Base-by-base conservation (phyloP, 2,797 vertebrate genomes). In the Notamacropus eugenii region DNA sequence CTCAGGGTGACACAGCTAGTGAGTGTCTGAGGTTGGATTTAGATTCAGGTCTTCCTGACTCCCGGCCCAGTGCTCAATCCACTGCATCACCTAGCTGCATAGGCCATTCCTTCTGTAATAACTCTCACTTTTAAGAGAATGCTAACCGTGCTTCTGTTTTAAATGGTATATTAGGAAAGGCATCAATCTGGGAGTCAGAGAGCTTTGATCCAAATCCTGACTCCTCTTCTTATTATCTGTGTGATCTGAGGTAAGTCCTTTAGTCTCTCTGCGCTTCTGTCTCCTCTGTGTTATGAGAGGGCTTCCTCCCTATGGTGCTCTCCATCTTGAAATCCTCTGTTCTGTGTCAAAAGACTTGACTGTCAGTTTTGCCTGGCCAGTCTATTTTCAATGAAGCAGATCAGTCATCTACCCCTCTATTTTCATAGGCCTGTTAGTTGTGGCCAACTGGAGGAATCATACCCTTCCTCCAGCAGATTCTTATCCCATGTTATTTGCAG, bases 371-470 rank as follows among this genome's bases (percentile, higher is more conserved):
- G 31, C 67, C 67, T 8, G 90, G 74, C 93, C 19, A 58, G 6
- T 91, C 57, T 19, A 82, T 94, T 92, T 95, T 4, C 74, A 27
- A 92, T 10, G 82, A 74, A 91, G 54, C 62, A 92, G 46, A 52
- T 22, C 29, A 93, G 40, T 92, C 54, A 92, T 6, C 6, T 22
- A 82, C n/a, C 9, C 67, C 67, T 82, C 87, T 3, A 55, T 67
- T 57, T 55, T 0, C 13, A n/a, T 55, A 27, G 59, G 62, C 91
- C 93, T 56, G n/a, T 46, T 62, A 54, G 24, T 91, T 82, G 2
- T 82, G 91, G 54, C 67, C 55, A 91, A 52, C 57, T 56, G 95
- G 27, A 95, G 8, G 8, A 95, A 94, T 92, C n/a, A 10, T 74
- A 28, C 54, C 24, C 1, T 67, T 94, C 27, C 29, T 57, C 31